Evolutionary conservation across 2,113 vertebrate genomes (phyloP).

Genomic region (Macroglossus sobrinus): DNA sequence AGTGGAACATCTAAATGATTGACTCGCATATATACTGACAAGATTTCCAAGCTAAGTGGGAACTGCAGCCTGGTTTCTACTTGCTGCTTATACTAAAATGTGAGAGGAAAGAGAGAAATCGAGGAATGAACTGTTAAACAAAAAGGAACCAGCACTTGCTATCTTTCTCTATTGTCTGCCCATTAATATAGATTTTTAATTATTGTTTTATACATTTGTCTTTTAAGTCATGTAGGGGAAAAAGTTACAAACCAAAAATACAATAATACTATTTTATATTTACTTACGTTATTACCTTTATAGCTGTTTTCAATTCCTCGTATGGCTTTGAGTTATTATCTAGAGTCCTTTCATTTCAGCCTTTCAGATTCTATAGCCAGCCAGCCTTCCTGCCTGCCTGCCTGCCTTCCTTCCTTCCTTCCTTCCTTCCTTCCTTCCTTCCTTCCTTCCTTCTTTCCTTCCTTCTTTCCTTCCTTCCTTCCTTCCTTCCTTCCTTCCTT

Average conservation of each 20-base stretch:
- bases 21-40: not conserved
- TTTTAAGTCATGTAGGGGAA: not conserved
- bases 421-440: no score
- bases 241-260: not conserved
- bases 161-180: not conserved
- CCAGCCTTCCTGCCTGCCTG: no score
- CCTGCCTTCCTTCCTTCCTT: no score
- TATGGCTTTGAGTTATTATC: no score
- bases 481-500: no score
- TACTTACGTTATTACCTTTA: not conserved
- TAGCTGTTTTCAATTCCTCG: not conserved
- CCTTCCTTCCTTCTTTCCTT: no score
- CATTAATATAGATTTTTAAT: not conserved
- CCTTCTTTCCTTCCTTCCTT: no score
- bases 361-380: no score
- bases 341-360: no score
- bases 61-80: not conserved
- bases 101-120: not conserved
- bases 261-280: not conserved
- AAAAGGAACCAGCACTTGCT: not conserved
- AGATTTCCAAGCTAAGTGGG: not conserved
- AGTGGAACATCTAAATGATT: not conserved
- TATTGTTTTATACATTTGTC: not conserved
- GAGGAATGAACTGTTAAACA: not conserved
- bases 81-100: not conserved